Conservation (phyloP, 2,888 invertebrate species). For the Globia sparganii region DNA sequence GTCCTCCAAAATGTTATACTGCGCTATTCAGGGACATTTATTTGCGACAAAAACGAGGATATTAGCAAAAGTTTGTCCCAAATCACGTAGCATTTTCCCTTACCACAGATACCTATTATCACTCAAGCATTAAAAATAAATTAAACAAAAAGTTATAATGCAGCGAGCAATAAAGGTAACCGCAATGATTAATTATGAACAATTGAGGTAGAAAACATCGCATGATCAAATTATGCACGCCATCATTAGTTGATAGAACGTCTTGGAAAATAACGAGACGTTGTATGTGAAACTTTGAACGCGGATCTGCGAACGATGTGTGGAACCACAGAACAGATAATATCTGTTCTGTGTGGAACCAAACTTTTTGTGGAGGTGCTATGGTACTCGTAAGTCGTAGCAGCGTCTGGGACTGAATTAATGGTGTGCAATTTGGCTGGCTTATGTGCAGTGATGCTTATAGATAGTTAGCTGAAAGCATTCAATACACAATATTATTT, state of each 20-base stretch:
- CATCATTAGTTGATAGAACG: slow-evolving; percentile 36
- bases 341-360: neutral
- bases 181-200: slow-evolving; percentile 50
- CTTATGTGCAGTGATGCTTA: neutral
- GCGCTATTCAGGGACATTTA: neutral
- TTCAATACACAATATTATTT: neutral
- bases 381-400: neutral
- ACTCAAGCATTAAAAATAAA: slow-evolving; percentile 36
- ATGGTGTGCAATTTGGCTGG: neutral
- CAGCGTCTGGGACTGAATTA: neutral
- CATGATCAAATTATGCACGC: slow-evolving; percentile 55
- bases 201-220: slow-evolving; percentile 57
- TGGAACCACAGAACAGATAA: too few species aligned
- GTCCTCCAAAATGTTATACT: neutral
- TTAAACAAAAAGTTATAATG: slow-evolving; percentile 48
- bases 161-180: slow-evolving; percentile 27
- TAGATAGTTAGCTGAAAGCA: neutral
- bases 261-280: slow-evolving; percentile 12
- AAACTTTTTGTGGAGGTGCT: neutral
- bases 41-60: slow-evolving; percentile 12
- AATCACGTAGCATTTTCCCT: neutral
- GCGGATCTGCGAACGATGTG: neutral
- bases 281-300: slow-evolving; percentile 32
- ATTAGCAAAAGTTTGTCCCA: neutral
- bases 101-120: slow-evolving; percentile 10